Percentiles rank a stretch among this genome's conserved stretches.
Conservation (phyloP, 2,888 invertebrate genomes). For the Sphecodes monilicornis region DNA sequence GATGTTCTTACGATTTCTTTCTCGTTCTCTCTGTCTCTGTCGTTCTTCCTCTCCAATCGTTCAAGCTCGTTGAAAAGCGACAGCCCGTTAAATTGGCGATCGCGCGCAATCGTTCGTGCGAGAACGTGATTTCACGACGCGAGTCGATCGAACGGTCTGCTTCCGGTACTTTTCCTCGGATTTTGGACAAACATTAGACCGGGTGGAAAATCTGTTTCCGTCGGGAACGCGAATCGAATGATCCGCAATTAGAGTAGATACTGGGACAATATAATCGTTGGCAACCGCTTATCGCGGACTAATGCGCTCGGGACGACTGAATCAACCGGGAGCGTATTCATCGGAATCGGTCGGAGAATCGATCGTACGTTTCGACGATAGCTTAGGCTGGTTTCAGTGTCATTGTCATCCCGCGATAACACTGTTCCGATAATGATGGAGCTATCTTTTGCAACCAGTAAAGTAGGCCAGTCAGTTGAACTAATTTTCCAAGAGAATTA, state of each 20-base stretch:
- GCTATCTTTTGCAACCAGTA: neutral
- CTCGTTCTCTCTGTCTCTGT: neutral
- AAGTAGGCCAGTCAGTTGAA: neutral
- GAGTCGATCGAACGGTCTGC: neutral
- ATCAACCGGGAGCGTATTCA: neutral
- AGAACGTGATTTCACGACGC: conserved; percentile 19
- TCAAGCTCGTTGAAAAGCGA: conserved; percentile 1
- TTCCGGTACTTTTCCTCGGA: neutral
- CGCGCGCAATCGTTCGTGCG: conserved; percentile 30
- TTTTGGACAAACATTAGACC: neutral
- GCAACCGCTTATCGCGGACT: conserved; percentile 18
- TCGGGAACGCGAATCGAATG: neutral
- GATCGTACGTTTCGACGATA: neutral
- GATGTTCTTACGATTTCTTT: neutral
- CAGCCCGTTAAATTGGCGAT: conserved; percentile 47
- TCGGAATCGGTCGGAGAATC: conserved; percentile 19
- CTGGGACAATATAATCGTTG: conserved; percentile 6
- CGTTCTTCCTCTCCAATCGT: neutral
- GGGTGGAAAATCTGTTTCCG: conserved; percentile 7
- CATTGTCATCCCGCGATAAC: neutral
- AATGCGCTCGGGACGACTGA: conserved; percentile 12
- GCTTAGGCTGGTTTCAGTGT: neutral
- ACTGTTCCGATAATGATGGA: neutral
- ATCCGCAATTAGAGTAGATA: conserved; percentile 20
- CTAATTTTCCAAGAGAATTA: neutral